Base-by-base conservation (phyloP, 1,140 invertebrate species). In the Drosophila melanica region DNA sequence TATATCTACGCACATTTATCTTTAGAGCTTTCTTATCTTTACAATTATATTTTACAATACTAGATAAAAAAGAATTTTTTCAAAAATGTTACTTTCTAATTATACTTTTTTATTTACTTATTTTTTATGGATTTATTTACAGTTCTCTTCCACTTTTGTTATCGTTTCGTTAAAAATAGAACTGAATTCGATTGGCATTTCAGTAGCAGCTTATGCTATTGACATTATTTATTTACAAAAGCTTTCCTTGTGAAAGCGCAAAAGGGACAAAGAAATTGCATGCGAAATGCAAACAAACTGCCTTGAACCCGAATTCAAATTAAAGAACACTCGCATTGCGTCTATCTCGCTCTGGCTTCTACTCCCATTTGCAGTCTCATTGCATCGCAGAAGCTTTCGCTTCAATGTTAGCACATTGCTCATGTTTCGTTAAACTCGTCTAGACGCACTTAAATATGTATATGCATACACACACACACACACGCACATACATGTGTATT, bases 381-480 rank as follows among this genome's bases (percentile, higher is more conserved):
- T 77, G 59, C 72, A 76, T 42, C 44, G 30, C 63, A 53, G 59
- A 87, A 87, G 84, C 84, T 82, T 82, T 89, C 69, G 62, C 71
- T 71, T 44, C 81, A 86, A 75, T 86, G 74, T 67, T 79, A 70
- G 59, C 53, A 53, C 70, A 68, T 51, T 57, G 39, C 23, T 53
- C 54, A 76, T 57, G 75, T 82, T 87, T 66, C 79, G 59, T 89
- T 89, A 71, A 89, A 89, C 84, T 63, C 65, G 62, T 60, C 70
- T 71, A 64, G 67, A 64, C 67, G 30, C 51, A 57, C 60, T 47
- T 63, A 12, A 41, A 12, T 48, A 60, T 37, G 11, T 39, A 7
- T 10, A 41, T 8, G 14, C 30, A 47, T 14, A n/a, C 30, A 48
- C 18, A 23, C 30, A 48, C 16, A 48, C 33, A 60, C 18, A 2